Base-by-base conservation (phyloP, 2,113 vertebrate species). In the Chaetorhynchus papuensis region DNA sequence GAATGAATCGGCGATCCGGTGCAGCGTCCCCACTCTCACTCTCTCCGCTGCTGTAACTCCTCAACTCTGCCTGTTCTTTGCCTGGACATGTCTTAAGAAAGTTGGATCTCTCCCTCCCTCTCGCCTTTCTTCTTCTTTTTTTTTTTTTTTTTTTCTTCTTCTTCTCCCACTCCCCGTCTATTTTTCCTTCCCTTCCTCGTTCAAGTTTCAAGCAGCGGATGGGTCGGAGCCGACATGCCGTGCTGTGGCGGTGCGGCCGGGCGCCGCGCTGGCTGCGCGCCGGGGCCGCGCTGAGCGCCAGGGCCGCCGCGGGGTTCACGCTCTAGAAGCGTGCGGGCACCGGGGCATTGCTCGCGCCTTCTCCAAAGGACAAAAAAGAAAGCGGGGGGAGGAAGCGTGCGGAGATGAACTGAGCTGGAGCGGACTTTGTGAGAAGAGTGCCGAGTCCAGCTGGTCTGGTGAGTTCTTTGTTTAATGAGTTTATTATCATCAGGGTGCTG, bases 21-120 rank as follows among this genome's bases (percentile, higher is more conserved):
- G 68, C 94, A 95, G 97, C 95, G 96, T 91, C 44, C 28, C 52
- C 52, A 45, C 54, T 77, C 86, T 65, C 52, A 39, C 63, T 66
- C 83, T 56, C 80, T 71, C 33, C 11, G 30, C 39, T 35, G 82
- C 93, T 84, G 96, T 94, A 76, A 91, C 94, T 95, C 94, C 81
- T 97, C 89, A 94, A 97, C 82, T 96, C 94, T 44, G 77, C 88
- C 65, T 63, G 90, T 77, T 94, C 63, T 94, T 94, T 96, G 98
- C 98, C 97, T 88, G 97, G 98, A 92, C 98, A 96, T 94, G 98
- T 97, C 97, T 97, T 81, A 92, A 96, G 69, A 91, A 96, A 97
- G 96, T 97, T 97, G 94, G 94, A 90, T 95, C 77, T 77, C 41
- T 85, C 78, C 20, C 47, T 79, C 33, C 41, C 7, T 63, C 60